Evolutionary conservation across 2,113 vertebrate genomes (phyloP).

Genomic region (Pygoscelis adeliae): DNA sequence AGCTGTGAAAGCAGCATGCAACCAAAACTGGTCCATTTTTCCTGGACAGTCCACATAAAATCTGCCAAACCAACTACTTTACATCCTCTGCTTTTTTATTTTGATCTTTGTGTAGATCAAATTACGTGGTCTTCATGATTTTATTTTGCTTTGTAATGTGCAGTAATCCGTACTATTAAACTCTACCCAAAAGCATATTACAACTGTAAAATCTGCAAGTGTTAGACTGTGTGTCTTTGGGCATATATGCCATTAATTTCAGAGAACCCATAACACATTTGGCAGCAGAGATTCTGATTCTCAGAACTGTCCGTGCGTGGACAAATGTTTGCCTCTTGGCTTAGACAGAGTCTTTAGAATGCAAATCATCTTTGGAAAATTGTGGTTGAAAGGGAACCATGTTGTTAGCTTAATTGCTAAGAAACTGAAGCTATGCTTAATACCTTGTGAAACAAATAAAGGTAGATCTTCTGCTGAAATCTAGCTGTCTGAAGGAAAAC

Average conservation of each 20-base stretch:
- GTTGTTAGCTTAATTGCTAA: neutral
- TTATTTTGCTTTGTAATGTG: slow-evolving; percentile 5
- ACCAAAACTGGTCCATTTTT: neutral
- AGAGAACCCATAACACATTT: neutral
- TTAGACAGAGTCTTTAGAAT: neutral
- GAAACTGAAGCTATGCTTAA: neutral
- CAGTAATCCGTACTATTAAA: neutral
- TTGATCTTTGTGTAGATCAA: neutral
- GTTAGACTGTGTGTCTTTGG: neutral
- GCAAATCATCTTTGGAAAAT: neutral
- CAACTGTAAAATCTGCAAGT: neutral
- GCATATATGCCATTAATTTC: neutral
- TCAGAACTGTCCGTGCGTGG: neutral
- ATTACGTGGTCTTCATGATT: neutral
- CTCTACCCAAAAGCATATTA: neutral
- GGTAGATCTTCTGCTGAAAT: neutral
- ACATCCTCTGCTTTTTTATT: neutral
- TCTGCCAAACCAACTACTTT: neutral
- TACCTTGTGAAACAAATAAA: neutral
- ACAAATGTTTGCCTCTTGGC: neutral
- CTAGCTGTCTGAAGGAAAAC: neutral
- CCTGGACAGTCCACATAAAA: neutral
- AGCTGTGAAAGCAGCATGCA: neutral
- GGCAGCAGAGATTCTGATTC: neutral
- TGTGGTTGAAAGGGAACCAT: neutral